These are phyloP conservation scores for Gymnodraco acuticeps DNA, from an alignment of 2,797 vertebrate species.

Conservation along the genomic window DNA sequence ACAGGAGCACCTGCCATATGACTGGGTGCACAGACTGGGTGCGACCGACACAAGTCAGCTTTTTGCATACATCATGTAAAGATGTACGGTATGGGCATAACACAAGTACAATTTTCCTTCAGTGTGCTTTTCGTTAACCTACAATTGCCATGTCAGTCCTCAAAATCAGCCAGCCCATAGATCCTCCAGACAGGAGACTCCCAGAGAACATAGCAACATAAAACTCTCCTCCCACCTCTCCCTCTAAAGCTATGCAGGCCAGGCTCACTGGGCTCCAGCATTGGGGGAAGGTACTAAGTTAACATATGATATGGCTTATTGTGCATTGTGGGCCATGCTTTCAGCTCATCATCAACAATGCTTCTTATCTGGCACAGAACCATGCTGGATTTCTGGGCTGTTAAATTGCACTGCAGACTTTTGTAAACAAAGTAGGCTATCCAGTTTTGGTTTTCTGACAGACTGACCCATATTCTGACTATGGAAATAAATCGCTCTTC, in stretches of 20 bases:
- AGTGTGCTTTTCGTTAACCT: conserved; percentile 62
- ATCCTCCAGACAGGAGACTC: conserved; percentile 75
- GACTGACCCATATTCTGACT: conserved; percentile 11
- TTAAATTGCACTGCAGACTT: conserved; percentile 13
- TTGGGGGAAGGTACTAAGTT: conserved; percentile 69
- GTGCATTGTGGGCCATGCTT: conserved; percentile 65
- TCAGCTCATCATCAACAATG: conserved; percentile 52
- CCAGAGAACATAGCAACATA: conserved; percentile 80
- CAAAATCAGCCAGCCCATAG: conserved; percentile 66
- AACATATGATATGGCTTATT: conserved; percentile 81
- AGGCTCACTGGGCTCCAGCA: conserved; percentile 62
- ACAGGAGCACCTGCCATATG: too few relatives aligned
- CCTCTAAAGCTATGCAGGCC: conserved; percentile 72
- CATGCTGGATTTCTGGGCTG: conserved; percentile 3
- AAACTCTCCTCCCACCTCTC: conserved; percentile 68
- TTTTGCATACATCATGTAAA: conserved; percentile 23
- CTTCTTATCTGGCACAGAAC: conserved; percentile 16
- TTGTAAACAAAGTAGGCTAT: background rate
- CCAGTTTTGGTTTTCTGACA: conserved; percentile 9
- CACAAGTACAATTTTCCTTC: conserved; percentile 8
- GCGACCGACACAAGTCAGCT: conserved; percentile 51
- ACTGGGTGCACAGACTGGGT: conserved; percentile 37
- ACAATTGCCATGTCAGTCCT: conserved; percentile 74
- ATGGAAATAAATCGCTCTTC: conserved; percentile 18
- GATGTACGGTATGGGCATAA: background rate